These are phyloP conservation scores for Saturnia pavonia DNA, from an alignment of 2,888 invertebrate species.

Conservation along the genomic window DNA sequence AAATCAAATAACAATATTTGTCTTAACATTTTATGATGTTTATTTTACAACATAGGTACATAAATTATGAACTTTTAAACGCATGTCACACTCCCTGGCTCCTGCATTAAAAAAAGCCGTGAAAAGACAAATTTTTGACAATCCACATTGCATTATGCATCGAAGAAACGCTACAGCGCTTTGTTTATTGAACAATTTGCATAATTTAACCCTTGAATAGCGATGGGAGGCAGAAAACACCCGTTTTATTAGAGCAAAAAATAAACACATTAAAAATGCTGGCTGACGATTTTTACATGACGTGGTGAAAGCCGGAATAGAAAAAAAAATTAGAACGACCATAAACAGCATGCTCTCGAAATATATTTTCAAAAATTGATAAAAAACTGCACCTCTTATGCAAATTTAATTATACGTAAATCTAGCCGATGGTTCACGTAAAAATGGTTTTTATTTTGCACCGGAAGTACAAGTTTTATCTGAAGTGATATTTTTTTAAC, in stretches of 20 bases:
- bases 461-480: too few relatives aligned
- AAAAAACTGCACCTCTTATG: constrained; percentile 1
- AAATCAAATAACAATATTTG: neutral
- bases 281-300: constrained; percentile 45
- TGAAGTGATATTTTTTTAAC: too few relatives aligned
- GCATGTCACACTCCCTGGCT: neutral
- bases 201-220: constrained; percentile 74
- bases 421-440: neutral
- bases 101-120: neutral
- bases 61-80: neutral
- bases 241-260: constrained; percentile 61
- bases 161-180: constrained; percentile 33
- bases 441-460: neutral
- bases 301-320: constrained; percentile 51
- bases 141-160: constrained; percentile 13
- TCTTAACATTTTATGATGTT: neutral
- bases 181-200: constrained; percentile 72
- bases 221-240: constrained; percentile 48
- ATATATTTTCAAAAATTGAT: constrained; percentile 24
- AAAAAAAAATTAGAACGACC: constrained; percentile 33
- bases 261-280: constrained; percentile 53
- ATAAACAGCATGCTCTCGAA: constrained; percentile 31
- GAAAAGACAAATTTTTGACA: constrained; percentile 1
- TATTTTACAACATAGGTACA: neutral
- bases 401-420: neutral